Evolutionary conservation across 2,797 vertebrate genomes (phyloP).

Genomic region (Carcharodon carcharias): DNA sequence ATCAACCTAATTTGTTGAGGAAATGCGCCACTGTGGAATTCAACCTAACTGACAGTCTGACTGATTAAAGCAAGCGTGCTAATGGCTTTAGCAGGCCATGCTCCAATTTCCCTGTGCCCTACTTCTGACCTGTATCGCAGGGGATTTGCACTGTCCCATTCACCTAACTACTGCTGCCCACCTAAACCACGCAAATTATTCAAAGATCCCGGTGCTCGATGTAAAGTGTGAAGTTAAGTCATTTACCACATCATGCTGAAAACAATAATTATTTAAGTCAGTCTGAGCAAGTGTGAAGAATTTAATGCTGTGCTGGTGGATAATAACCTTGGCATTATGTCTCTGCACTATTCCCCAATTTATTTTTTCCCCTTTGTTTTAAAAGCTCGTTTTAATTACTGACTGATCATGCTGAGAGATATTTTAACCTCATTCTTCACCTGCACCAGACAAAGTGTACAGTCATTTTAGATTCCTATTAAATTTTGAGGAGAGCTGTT

Average conservation of each 20-base stretch:
- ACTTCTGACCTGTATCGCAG: conserved; percentile 50
- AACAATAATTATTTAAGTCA: background rate
- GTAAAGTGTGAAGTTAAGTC: background rate
- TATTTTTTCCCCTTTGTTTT: background rate
- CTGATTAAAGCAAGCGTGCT: conserved; percentile 62
- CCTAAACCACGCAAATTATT: conserved; percentile 25
- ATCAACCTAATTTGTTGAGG: conserved; percentile 61
- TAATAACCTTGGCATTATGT: background rate
- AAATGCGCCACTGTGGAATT: conserved; percentile 63
- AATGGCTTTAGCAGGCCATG: conserved; percentile 58
- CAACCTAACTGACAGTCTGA: conserved; percentile 46
- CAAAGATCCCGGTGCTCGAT: background rate
- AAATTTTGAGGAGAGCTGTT: background rate
- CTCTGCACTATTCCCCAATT: background rate
- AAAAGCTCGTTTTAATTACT: background rate
- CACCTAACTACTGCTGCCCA: conserved; percentile 42
- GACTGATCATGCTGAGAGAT: background rate
- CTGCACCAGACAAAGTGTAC: background rate
- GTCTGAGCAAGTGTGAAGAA: background rate
- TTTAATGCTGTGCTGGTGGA: background rate
- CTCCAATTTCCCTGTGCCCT: conserved; percentile 49
- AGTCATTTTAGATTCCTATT: background rate
- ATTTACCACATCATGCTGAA: background rate
- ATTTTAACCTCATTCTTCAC: conserved; percentile 4
- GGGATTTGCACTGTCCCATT: conserved; percentile 48